phyloP scores from a whole-genome alignment of 2,888 invertebrate genomes.

The Pachymerium ferrugineum region DNA sequence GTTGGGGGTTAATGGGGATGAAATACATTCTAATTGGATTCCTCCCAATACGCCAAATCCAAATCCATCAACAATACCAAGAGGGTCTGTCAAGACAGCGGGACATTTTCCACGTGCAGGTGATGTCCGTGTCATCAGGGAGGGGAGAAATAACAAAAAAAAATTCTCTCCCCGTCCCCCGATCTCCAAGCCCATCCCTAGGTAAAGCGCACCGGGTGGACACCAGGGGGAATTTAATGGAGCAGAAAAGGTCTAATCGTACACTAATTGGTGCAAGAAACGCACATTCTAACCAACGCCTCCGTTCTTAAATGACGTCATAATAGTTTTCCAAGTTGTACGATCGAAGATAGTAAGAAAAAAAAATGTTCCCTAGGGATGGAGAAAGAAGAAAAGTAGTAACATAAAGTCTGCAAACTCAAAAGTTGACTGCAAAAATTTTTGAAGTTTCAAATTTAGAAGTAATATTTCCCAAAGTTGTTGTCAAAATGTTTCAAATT shows the following conservation, averaged over 20 bases:
- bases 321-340: too few species aligned
- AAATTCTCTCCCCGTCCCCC: not conserved
- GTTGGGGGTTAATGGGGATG: too few species aligned
- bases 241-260: constrained; percentile 11
- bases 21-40: constrained; percentile 7
- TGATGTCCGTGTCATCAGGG: constrained; percentile 9
- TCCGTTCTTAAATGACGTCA: constrained; percentile 7
- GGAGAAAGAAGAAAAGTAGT: too few species aligned
- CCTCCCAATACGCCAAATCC: constrained; percentile 15
- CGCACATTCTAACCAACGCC: not conserved
- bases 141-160: not conserved
- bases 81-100: not conserved
- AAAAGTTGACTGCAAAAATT: too few species aligned
- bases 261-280: constrained; percentile 25
- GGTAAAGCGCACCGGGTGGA: not conserved
- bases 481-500: too few species aligned
- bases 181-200: too few species aligned
- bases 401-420: too few species aligned
- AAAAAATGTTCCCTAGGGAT: too few species aligned
- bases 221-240: constrained; percentile 14
- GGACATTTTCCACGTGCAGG: constrained; percentile 23
- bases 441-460: too few species aligned
- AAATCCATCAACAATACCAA: constrained; percentile 12
- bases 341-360: too few species aligned
- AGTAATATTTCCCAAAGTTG: too few species aligned